Conservation (phyloP, 2,797 vertebrate genomes). For the Acanthiza pusilla region DNA sequence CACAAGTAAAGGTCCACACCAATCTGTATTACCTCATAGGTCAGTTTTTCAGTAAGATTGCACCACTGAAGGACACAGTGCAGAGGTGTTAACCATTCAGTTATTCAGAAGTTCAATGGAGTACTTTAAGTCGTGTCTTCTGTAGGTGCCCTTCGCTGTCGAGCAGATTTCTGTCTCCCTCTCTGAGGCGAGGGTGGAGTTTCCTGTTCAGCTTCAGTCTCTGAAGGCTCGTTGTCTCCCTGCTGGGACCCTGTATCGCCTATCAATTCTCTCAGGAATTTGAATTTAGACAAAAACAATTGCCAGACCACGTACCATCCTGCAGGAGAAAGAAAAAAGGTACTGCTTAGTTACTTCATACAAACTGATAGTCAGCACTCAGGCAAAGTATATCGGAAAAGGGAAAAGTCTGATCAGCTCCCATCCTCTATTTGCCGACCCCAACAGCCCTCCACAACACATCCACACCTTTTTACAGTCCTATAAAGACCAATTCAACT, state of each 20-base stretch:
- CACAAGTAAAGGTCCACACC: constrained; percentile 3
- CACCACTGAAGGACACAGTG: constrained; percentile 9
- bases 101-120: background rate
- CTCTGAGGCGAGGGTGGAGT: constrained; percentile 67
- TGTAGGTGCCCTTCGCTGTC: constrained; percentile 78
- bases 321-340: constrained; percentile 59
- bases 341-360: background rate
- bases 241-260: constrained; percentile 89
- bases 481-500: background rate
- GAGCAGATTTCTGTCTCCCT: constrained; percentile 77
- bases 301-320: constrained; percentile 99
- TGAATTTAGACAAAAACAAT: constrained; percentile 97
- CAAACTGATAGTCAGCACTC: background rate
- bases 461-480: background rate
- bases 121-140: constrained; percentile 68
- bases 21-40: background rate
- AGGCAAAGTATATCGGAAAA: background rate
- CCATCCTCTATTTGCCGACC: background rate
- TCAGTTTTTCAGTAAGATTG: constrained; percentile 24
- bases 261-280: constrained; percentile 94
- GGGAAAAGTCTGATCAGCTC: fast-evolving
- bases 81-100: background rate
- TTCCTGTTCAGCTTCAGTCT: constrained; percentile 79
- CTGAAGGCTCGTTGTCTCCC: constrained; percentile 83
- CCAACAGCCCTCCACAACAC: background rate